A percentile compares a stretch with the other conserved stretches of the same genome.
Evolutionary conservation across 1,140 invertebrate species (phyloP).

Genomic region (Oreohelix idahoensis): DNA sequence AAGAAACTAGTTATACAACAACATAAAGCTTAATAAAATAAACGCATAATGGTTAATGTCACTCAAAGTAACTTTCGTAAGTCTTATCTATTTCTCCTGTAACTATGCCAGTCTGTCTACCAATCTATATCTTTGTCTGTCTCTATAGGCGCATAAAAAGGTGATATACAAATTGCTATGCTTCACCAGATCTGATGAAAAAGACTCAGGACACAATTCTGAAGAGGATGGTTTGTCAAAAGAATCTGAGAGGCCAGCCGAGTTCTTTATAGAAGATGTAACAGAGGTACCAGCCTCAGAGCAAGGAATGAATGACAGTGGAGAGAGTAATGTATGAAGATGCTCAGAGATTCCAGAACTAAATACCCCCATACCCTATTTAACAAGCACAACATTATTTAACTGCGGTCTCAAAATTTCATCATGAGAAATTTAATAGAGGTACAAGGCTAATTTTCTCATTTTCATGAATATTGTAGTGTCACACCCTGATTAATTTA

Average conservation of each 20-base stretch:
- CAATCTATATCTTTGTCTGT: too few relatives aligned
- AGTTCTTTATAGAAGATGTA: conserved; percentile 36
- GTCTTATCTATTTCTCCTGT: neutral
- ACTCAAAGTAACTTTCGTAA: neutral
- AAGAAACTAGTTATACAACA: neutral
- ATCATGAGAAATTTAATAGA: too few relatives aligned
- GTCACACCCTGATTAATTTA: too few relatives aligned
- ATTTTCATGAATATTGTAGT: too few relatives aligned
- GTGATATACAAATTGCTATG: neutral
- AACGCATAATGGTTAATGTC: neutral
- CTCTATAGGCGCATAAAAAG: neutral
- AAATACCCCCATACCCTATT: too few relatives aligned
- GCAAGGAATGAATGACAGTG: neutral
- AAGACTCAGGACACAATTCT: conserved; percentile 55
- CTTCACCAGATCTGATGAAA: conserved; percentile 40
- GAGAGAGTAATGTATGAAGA: neutral
- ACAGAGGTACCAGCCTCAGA: neutral
- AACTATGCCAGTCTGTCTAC: too few relatives aligned
- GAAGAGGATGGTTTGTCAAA: conserved; percentile 28
- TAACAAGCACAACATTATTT: too few relatives aligned
- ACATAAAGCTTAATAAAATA: neutral
- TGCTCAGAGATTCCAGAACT: neutral
- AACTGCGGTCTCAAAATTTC: too few relatives aligned
- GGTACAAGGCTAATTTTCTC: too few relatives aligned
- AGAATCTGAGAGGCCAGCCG: conserved; percentile 33